A percentile compares a stretch with the other conserved stretches of the same genome.
Evolutionary conservation across 2,113 vertebrate species (phyloP).

Genomic region (Dipodomys stephensi): DNA sequence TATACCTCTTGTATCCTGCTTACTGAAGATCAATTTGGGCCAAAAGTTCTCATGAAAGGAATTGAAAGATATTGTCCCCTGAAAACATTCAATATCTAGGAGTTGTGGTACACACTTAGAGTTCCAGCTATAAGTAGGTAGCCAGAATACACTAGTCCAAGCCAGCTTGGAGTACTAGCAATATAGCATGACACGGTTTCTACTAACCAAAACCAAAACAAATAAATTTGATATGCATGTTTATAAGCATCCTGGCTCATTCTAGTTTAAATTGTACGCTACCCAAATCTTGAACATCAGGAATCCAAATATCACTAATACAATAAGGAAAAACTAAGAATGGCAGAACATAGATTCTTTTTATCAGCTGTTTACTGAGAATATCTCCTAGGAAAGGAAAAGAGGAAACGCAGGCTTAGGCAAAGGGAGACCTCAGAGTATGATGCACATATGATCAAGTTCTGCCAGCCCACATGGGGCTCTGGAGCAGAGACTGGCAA

Average conservation of each 20-base stretch:
- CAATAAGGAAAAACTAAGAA: background rate
- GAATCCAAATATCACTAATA: background rate
- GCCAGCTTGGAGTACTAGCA: background rate
- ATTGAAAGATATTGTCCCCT: background rate
- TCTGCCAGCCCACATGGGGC: background rate
- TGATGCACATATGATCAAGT: background rate
- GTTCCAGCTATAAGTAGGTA: too few relatives aligned
- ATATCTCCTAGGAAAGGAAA: background rate
- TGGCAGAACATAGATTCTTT: background rate
- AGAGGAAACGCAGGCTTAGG: background rate
- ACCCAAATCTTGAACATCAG: background rate
- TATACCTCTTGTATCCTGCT: background rate
- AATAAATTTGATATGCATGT: background rate
- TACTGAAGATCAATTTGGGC: background rate
- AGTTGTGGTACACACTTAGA: too few relatives aligned
- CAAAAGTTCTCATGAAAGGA: background rate
- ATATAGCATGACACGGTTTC: rapidly evolving
- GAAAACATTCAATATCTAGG: background rate
- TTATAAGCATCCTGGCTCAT: background rate
- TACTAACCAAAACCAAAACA: background rate
- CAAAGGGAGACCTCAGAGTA: background rate
- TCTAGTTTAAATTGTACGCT: background rate
- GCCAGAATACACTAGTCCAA: background rate
- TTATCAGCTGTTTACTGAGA: background rate
- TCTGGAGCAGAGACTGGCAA: background rate